Base-by-base conservation (phyloP, 2,113 vertebrate species). In the Origma solitaria region DNA sequence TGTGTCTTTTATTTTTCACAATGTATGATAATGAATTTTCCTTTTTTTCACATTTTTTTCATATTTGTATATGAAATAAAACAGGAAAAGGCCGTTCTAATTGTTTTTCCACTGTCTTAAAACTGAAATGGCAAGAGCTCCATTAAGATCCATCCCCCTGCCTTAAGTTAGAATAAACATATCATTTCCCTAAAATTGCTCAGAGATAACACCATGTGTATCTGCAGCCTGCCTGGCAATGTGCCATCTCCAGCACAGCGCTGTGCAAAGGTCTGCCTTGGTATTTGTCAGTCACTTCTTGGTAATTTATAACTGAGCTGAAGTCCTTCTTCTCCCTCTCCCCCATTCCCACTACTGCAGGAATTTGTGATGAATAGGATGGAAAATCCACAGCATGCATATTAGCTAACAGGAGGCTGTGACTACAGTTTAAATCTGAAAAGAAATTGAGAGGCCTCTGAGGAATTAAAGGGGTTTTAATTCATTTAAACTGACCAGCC, bases 311-410 rank as follows among this genome's bases (percentile, higher is more conserved):
- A 91, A 90, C 40, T 2, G 7, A 87, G 35, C 15, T 90, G 62
- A 88, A 97, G 82, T 72, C 64, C 51, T 82, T 88, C 64, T 37
- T 82, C 13, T 44, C 49, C 31, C 47, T 44, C 28, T 61, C 79
- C 72, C 57, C 69, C 73, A 71, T 93, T 92, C 69, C 77, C 69
- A 96, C 92, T 95, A 79, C 71, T 96, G 64, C 86, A 95, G 76
- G 88, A 95, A 95, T 96, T 90, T 93, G 61, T 95, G 92, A 96
- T 95, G 81, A 84, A 95, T 85, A 96, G 85, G 86, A 95, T 62
- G 92, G 94, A 96, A 95, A 96, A 95, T 89, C 91, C 90, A 75
- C 94, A 93, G 91, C 65, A 79, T 90, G 83, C 2, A 3, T 95
- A 96, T 95, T 95, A 95, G 75, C 70, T 95, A 95, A 84, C 91